Evolutionary conservation across 2,113 vertebrate genomes (phyloP), one percentile per base, ranked within the genome.

Genomic region (Gopherus evgoodei): DNA sequence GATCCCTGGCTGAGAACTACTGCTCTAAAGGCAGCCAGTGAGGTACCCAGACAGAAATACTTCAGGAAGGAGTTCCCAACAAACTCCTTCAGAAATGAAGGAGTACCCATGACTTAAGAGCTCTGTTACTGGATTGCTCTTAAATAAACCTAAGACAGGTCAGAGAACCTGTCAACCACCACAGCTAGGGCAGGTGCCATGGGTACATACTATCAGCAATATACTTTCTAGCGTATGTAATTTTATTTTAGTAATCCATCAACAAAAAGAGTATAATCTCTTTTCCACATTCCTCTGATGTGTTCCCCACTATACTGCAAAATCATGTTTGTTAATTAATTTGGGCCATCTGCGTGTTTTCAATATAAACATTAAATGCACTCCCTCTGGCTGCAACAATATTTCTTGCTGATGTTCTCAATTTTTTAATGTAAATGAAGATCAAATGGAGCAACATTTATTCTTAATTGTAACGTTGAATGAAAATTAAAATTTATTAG

Each of bases 391-490:
- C 14, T 49, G 84, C 4, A 88, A 56, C 29, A 89, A n/a, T 89
- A 54, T 94, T 88, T 88, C 4, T 86, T 81, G 16, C 0, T 50
- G 7, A n/a, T 50, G 12, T 50, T 84, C 47, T n/a, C 31, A 62
- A 49, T 93, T 90, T 80, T 87, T 88, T 80, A 52, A 78, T 21
- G 17, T 62, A 93, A 92, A 94, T 90, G 0, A 88, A 35, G 1
- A 75, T 44, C 5, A 31, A n/a, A 5, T 11, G 2, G 3, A 91
- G 91, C 2, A 92, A 69, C 52, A 80, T 86, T 76, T 53, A 65
- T 83, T 92, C 78, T 90, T 91, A 78, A 79, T 75, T 83, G 49
- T 90, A 95, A 81, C 54, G 81, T 27, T 85, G 4, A 91, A 25
- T 54, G 44, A 65, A 1, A 72, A 82, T 81, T 79, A 65, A 50